Conservation (phyloP, 2,888 invertebrate genomes). For the Abrostola tripartita region DNA sequence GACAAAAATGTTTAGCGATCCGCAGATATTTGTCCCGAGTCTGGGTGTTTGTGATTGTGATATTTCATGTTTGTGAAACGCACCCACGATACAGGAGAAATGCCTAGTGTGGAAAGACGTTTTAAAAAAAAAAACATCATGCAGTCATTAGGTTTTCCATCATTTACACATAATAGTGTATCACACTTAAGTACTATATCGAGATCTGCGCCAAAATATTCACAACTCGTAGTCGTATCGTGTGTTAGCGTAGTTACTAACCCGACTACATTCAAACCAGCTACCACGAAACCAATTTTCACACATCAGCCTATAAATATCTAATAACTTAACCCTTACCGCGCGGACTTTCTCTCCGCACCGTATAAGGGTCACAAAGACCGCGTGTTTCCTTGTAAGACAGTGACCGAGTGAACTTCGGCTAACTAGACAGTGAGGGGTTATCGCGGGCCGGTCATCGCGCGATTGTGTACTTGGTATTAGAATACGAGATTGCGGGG, state of each 20-base stretch:
- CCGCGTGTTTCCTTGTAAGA: constrained; percentile 72
- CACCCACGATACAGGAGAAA: too few relatives aligned
- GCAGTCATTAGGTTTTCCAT: too few relatives aligned
- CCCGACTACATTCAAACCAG: background rate
- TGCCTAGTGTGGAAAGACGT: too few relatives aligned
- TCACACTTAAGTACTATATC: too few relatives aligned
- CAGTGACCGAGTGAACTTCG: constrained; percentile 76
- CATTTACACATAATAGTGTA: too few relatives aligned
- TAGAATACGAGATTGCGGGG: constrained; percentile 53
- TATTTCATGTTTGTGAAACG: too few relatives aligned
- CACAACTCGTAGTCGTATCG: background rate
- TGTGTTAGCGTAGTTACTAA: background rate
- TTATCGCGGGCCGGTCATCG: constrained; percentile 74
- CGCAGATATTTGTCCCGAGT: too few relatives aligned
- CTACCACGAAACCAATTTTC: constrained; percentile 40
- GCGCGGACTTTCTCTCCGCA: constrained; percentile 71
- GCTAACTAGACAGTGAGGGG: constrained; percentile 71
- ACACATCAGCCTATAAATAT: constrained; percentile 49
- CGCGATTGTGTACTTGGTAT: constrained; percentile 52
- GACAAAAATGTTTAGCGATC: too few relatives aligned
- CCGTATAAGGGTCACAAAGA: constrained; percentile 74
- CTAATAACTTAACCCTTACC: constrained; percentile 63
- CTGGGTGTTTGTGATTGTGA: too few relatives aligned
- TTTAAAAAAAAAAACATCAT: too few relatives aligned
- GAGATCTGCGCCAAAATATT: background rate